Evolutionary conservation across 2,888 invertebrate genomes (phyloP).

Genomic region (Ephialtes manifestator): DNA sequence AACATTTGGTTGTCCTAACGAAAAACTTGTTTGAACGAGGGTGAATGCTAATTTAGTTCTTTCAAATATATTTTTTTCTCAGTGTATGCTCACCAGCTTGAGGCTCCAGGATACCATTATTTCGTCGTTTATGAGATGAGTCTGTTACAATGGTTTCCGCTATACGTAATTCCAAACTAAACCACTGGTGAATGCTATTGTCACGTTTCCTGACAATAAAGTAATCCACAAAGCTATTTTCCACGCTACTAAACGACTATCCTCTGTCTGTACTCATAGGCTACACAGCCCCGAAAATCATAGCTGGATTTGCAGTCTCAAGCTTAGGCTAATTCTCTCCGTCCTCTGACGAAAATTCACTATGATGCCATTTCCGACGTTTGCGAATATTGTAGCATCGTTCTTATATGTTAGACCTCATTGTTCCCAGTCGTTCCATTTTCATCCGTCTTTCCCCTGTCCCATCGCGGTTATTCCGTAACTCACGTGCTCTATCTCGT

Average conservation of each 20-base stretch:
- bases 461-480: slow-evolving; percentile 15
- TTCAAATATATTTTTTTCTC: too few relatives aligned
- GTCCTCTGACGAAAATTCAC: slow-evolving; percentile 38
- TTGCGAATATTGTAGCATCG: not conserved
- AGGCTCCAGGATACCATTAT: not conserved
- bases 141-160: not conserved
- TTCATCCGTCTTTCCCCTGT: not conserved
- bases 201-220: slow-evolving; percentile 7
- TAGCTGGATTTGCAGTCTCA: slow-evolving; percentile 26
- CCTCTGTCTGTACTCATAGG: not conserved
- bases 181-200: slow-evolving; percentile 8
- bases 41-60: too few relatives aligned
- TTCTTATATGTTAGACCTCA: not conserved
- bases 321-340: slow-evolving; percentile 30
- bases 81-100: not conserved
- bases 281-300: slow-evolving; percentile 1
- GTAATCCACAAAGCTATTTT: slow-evolving; percentile 14
- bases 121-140: not conserved
- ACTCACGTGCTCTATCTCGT: slow-evolving; percentile 59
- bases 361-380: slow-evolving; percentile 23
- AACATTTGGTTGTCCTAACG: too few relatives aligned
- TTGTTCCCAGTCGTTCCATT: not conserved
- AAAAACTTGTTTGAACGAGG: too few relatives aligned
- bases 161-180: not conserved
- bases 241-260: not conserved